Conservation (phyloP, 2,797 vertebrate species). For the Cuculus canorus region DNA sequence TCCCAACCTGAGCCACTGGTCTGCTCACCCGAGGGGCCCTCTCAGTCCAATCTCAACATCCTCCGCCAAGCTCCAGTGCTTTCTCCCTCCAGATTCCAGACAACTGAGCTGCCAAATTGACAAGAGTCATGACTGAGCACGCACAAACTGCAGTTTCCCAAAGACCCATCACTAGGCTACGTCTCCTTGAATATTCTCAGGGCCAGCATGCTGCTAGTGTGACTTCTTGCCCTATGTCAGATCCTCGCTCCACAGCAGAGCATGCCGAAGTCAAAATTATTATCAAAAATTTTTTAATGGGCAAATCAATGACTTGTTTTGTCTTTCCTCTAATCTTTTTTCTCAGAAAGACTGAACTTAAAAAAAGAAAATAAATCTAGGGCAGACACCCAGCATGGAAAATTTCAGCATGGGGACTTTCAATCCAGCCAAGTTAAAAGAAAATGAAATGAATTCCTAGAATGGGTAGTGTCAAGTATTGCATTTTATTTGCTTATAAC, state of each 20-base stretch:
- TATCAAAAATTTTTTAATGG: conserved; percentile 19
- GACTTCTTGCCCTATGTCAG: background rate
- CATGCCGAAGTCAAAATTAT: background rate
- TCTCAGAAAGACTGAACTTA: conserved; percentile 17
- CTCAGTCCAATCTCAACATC: background rate
- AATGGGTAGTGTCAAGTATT: background rate
- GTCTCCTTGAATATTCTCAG: background rate
- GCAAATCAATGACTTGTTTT: background rate
- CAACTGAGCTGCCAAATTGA: background rate
- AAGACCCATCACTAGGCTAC: background rate
- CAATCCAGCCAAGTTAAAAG: background rate
- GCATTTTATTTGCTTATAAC: conserved; percentile 32
- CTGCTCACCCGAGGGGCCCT: background rate
- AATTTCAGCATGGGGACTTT: background rate
- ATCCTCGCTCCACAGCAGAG: background rate
- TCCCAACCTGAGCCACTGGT: background rate
- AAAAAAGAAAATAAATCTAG: conserved; percentile 9
- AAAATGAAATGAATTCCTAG: conserved; percentile 10
- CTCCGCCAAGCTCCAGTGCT: background rate
- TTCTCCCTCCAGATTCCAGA: background rate
- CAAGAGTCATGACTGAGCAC: background rate
- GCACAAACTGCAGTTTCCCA: background rate
- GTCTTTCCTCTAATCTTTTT: conserved; percentile 13
- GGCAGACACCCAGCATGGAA: background rate
- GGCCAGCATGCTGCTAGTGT: background rate